phyloP scores from a whole-genome alignment of 2,888 invertebrate genomes.

The Lumbricus terrestris region DNA sequence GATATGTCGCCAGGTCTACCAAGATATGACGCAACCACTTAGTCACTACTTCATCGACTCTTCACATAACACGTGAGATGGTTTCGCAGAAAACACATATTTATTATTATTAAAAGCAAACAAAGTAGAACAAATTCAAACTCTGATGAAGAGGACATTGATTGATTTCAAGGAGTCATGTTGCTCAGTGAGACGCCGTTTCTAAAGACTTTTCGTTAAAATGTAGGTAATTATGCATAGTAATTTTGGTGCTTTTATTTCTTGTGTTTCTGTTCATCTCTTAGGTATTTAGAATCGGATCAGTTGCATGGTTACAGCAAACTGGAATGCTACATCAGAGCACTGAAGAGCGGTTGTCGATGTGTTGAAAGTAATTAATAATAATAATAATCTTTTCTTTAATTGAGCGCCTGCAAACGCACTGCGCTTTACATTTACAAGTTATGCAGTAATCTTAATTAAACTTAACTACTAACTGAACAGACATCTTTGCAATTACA shows the following conservation, averaged over 20 bases:
- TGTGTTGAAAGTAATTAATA: slow-evolving; percentile 65
- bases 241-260: neutral
- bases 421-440: too few relatives aligned
- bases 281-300: slow-evolving; percentile 64
- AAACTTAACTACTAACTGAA: too few relatives aligned
- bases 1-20: slow-evolving; percentile 61
- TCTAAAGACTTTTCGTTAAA: neutral
- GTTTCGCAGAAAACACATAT: too few relatives aligned
- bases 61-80: slow-evolving; percentile 67
- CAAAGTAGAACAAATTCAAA: too few relatives aligned
- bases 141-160: neutral
- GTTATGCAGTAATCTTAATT: too few relatives aligned
- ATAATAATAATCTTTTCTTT: too few relatives aligned
- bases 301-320: slow-evolving; percentile 66
- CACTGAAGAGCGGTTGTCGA: slow-evolving; percentile 65
- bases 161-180: neutral
- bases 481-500: too few relatives aligned
- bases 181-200: neutral
- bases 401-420: too few relatives aligned
- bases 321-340: slow-evolving; percentile 66
- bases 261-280: neutral
- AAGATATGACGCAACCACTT: slow-evolving; percentile 66
- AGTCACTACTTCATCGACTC: slow-evolving; percentile 66
- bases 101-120: too few relatives aligned
- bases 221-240: slow-evolving; percentile 33